Evolutionary conservation across 2,888 invertebrate genomes (phyloP), one percentile per base, ranked within the genome.

Genomic region (Coenonympha glycerion): DNA sequence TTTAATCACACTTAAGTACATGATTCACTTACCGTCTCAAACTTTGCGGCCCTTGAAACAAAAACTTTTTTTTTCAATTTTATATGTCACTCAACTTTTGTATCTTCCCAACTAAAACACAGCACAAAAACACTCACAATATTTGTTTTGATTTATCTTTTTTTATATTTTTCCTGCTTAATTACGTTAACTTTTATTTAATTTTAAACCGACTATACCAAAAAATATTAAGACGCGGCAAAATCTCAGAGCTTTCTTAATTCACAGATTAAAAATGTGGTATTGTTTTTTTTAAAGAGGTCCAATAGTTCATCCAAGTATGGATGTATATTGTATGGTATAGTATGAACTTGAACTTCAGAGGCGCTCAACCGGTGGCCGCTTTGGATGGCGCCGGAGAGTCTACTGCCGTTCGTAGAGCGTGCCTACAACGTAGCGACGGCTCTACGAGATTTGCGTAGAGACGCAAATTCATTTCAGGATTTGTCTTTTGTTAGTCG

Each of bases 291-390:
- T 49, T 28, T 39, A 37, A 51, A 46, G 47, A 42, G 48, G 33
- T 55, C 50, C 48, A 41, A 28, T 18, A 18, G 28, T 41, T 28
- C 18, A 26, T 41, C 19, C 6, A 3, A 26, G 28, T 18, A 28
- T 28, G 19, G 28, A 28, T n/a, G 18, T 28, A n/a, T 28, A 18
- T 18, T 61, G n/a, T n/a, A n/a, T n/a, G n/a, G n/a, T n/a, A n/a
- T n/a, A n/a, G n/a, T n/a, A n/a, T n/a, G 62, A 57, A 58, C 60
- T 61, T 63, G 60, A 59, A 60, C 59, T 62, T n/a, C 58, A 52
- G 52, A 47, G 28, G 53, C 49, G 54, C 55, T 59, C 60, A 63
- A 63, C 62, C 61, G 53, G 61, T 63, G 63, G 63, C 57, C 58
- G 58, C 50, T 63, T 56, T 50, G 47, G 30, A 41, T 62, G 63